A percentile compares a stretch with the other conserved stretches of the same genome.
Evolutionary conservation across 2,113 vertebrate genomes (phyloP).

Genomic region (Alectura lathami): DNA sequence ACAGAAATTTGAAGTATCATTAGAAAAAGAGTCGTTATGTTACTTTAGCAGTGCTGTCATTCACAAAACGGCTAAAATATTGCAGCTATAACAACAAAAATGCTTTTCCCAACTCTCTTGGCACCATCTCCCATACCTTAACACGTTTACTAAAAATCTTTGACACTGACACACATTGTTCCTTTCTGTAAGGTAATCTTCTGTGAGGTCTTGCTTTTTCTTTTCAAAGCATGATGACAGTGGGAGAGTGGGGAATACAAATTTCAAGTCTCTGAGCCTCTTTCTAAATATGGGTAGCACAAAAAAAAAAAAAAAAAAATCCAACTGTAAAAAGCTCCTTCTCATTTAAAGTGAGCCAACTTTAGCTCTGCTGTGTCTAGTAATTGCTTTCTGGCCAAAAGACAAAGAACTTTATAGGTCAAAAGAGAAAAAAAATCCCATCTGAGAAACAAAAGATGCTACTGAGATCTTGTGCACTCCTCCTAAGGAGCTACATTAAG

Average conservation of each 20-base stretch:
- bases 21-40: not conserved
- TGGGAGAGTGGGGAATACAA: not conserved
- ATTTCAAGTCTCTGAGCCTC: not conserved
- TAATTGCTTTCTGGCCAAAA: not conserved
- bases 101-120: not conserved
- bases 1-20: not conserved
- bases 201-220: not conserved
- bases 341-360: not conserved
- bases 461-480: not conserved
- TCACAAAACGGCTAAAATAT: not conserved
- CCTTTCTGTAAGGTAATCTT: not conserved
- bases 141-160: not conserved
- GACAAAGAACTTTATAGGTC: not conserved
- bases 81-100: not conserved
- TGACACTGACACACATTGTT: not conserved
- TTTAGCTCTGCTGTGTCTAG: not conserved
- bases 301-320: not conserved
- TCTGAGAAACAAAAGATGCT: not conserved
- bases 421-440: not conserved
- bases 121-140: not conserved
- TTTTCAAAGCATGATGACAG: not conserved
- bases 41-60: not conserved
- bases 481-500: not conserved
- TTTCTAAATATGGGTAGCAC: not conserved
- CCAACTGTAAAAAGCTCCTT: not conserved